Evolutionary conservation across 1,140 invertebrate species (phyloP), one percentile per base, ranked within the genome.

Genomic region (Apis mellifera): DNA sequence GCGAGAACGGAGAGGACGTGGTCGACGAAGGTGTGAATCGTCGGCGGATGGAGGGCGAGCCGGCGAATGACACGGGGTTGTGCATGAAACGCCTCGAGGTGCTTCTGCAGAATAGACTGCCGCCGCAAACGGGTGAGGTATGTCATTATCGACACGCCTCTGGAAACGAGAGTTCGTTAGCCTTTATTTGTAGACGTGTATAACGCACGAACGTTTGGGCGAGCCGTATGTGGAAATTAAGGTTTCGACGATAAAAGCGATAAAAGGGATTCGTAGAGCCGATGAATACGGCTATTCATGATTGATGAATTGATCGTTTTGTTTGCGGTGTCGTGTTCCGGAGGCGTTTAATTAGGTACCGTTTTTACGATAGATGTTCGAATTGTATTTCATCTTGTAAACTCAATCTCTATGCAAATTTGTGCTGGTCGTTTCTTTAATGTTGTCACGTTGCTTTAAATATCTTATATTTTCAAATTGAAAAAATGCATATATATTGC

Each of bases 51-150:
- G 55, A 83, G 65, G 81, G 69, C 59, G 64, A 57, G 15, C 69
- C 59, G 57, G 52, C 15, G 57, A 83, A 75, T 19, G 60, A 55
- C 32, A 82, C 62, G 54, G 84, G 9, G 48, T 78, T 78, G 59
- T 84, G 69, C 42, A 82, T 95, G 80, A 94, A 94, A 89, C 90
- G 92, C 12, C 88, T 94, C 42, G 89, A 92, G 54, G 87, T 85
- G 60, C 91, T 92, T 73, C 81, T 92, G 85, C 83, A 87, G 75
- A 90, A 87, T 52, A 91, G 68, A 89, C 71, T 89, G 78, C 88
- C 85, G 86, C 90, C 90, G 87, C 85, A 72, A 88, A 77, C 72
- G 54, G 74, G 83, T 75, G 72, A 90, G 90, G 90, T 91, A 91
- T 57, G 69, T 87, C 15, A 52, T 48, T 75, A 62, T 57, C 42